Conservation (phyloP, 1,140 invertebrate species). For the Diorhabda carinulata region DNA sequence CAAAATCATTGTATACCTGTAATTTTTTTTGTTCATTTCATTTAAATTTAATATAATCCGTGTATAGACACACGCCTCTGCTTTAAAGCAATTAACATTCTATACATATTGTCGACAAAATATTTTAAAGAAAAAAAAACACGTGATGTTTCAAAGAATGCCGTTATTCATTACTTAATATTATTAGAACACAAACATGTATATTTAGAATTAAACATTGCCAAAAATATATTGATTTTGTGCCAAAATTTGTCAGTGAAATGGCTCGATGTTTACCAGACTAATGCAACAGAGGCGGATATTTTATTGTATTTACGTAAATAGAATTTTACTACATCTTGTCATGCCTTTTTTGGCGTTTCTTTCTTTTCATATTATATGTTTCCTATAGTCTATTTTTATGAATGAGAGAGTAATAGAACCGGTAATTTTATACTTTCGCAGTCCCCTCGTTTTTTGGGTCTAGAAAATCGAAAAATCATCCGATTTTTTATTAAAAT, state of each 20-base stretch:
- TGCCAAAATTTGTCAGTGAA: neutral
- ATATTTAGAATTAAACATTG: neutral
- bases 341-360: neutral
- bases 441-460: no score
- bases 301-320: slow-evolving; percentile 3
- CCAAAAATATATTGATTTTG: neutral
- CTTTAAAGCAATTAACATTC: no score
- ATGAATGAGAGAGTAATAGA: no score
- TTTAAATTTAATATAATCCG: no score
- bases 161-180: neutral
- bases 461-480: no score
- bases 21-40: no score
- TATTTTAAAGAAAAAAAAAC: neutral
- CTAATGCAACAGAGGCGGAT: neutral
- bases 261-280: neutral
- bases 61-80: no score
- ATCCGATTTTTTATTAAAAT: no score
- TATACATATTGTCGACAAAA: no score
- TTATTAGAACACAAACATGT: neutral
- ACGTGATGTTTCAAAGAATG: neutral
- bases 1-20: no score
- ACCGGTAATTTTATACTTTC: no score
- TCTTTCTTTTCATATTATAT: neutral
- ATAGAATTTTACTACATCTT: neutral
- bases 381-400: no score